Evolutionary conservation across 2,113 vertebrate genomes (phyloP), one percentile per base, ranked within the genome.

Genomic region (Cichladusa arquata): DNA sequence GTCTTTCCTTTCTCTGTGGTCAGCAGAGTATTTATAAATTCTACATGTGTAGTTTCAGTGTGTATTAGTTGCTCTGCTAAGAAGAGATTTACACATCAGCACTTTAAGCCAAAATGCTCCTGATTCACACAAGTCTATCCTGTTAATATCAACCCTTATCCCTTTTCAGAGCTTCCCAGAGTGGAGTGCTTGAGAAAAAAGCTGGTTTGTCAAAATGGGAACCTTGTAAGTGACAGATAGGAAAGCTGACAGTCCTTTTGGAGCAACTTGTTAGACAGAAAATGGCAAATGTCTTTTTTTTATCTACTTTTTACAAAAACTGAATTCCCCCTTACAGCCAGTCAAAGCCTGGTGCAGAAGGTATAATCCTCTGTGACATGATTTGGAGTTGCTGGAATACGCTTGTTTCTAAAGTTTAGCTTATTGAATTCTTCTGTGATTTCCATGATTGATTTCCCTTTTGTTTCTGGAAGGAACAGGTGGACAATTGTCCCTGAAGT

Each of bases 391-490:
- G 31, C 15, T 48, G 88, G 79, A 81, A 60, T 57, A 29, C 0
- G 10, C 31, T 98, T 94, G 70, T 95, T 96, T 96, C 95, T 98
- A 83, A 98, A 98, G 92, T 99, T 99, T 67, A 98, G 97, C 81
- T 97, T 98, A 93, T 98, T 38, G 91, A 99, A 99, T 93, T 99
- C 98, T 64, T 96, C 95, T 33, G 97, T 97, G 91, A 99, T 99
- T 97, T 97, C 98, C 10, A 97, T 15, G 8, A 98, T 96, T 19
- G 98, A 98, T 95, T 99, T 99, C 42, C 98, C 98, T 74, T 98
- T 99, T 22, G 99, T 99, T 97, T 99, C 99, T 34, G 99, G 99
- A 93, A 99, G 96, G 91, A 99, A 94, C 47, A 99, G 60, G 78
- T 98, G 97, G 45, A 98, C 88, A 40, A 96, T 96, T 10, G 97